These are phyloP conservation scores for Isichthys henryi DNA, from an alignment of 2,113 vertebrate genomes.

Conservation along the genomic window DNA sequence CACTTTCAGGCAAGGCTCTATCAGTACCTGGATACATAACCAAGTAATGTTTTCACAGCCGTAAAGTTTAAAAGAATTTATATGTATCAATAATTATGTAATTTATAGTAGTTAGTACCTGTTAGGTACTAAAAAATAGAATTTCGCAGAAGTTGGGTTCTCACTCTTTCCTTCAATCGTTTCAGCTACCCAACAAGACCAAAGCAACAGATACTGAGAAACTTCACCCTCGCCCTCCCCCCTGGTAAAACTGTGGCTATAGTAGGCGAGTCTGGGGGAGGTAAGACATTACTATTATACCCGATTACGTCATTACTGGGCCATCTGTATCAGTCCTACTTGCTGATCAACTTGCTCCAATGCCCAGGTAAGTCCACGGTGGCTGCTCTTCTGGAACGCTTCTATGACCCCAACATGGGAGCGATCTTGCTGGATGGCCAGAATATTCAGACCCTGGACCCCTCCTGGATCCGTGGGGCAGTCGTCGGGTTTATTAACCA, in stretches of 20 bases:
- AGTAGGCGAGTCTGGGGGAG: constrained; percentile 90
- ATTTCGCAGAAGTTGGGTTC: not conserved
- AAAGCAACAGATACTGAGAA: constrained; percentile 62
- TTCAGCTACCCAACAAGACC: constrained; percentile 84
- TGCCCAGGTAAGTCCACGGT: constrained; percentile 83
- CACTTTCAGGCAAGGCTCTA: constrained; percentile 69
- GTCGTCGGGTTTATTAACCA: constrained; percentile 92
- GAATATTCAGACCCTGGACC: constrained; percentile 75
- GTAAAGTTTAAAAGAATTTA: not conserved
- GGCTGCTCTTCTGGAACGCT: constrained; percentile 81
- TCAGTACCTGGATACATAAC: not conserved
- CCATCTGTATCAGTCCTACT: not conserved
- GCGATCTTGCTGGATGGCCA: constrained; percentile 71
- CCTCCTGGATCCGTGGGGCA: constrained; percentile 80
- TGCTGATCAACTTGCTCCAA: not conserved
- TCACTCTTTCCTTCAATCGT: not conserved
- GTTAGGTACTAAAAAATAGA: not conserved
- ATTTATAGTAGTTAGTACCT: not conserved
- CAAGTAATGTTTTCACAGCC: not conserved
- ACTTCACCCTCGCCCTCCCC: constrained; percentile 72
- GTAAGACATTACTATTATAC: constrained; percentile 45
- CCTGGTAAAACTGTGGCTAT: constrained; percentile 81
- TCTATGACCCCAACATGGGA: constrained; percentile 79
- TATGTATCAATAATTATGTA: not conserved
- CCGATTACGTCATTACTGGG: not conserved